Conservation (phyloP, 2,113 vertebrate species). For the Caloenas nicobarica region DNA sequence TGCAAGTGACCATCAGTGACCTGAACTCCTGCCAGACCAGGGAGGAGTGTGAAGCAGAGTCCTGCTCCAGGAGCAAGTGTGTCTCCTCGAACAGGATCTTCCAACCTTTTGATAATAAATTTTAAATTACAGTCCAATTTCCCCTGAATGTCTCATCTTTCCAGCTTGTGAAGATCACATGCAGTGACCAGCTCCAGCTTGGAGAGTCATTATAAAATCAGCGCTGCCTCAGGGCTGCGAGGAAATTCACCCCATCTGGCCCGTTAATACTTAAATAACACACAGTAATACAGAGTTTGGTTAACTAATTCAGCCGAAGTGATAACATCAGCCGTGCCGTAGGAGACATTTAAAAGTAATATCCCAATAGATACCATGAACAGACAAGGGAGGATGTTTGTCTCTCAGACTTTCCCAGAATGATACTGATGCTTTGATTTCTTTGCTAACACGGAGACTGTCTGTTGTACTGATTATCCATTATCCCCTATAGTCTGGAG, state of each 20-base stretch:
- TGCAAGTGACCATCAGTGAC: too few species aligned
- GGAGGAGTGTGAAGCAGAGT: neutral
- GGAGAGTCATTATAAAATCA: neutral
- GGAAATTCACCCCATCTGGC: neutral
- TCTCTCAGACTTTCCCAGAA: neutral
- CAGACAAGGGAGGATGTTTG: neutral
- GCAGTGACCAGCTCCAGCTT: neutral
- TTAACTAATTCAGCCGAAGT: neutral
- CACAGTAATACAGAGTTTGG: neutral
- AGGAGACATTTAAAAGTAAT: conserved; percentile 13
- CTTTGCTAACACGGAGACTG: neutral
- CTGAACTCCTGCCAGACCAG: too few species aligned
- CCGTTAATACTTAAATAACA: neutral
- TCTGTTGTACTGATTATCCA: neutral
- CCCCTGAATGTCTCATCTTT: neutral
- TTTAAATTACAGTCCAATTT: neutral
- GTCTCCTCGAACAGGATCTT: neutral
- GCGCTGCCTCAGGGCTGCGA: neutral
- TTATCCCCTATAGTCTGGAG: neutral
- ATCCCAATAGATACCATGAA: neutral
- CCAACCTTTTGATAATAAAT: neutral
- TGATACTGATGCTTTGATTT: neutral
- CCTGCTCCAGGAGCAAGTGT: neutral
- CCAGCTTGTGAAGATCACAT: neutral
- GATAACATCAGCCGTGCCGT: neutral